Conservation (phyloP, 1,140 invertebrate species). For the Hylaeus volcanicus region DNA sequence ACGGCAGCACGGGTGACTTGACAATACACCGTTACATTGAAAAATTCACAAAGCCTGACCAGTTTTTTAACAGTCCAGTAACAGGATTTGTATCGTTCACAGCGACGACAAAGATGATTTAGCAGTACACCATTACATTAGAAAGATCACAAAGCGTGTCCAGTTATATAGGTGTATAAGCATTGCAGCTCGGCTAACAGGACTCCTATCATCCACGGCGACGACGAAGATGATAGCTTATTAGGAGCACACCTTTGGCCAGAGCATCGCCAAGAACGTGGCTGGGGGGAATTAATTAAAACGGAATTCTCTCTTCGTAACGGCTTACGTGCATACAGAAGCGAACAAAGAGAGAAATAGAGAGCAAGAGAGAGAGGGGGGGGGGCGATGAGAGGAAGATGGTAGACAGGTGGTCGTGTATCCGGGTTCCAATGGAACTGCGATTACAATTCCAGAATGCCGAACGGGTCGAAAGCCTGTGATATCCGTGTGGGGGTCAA, state of each 20-base stretch:
- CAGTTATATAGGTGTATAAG: no score
- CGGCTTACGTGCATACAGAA: conserved; percentile 18
- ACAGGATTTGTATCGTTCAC: no score
- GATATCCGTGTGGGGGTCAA: conserved; percentile 54
- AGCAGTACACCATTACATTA: no score
- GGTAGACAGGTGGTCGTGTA: conserved; percentile 39
- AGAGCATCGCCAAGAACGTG: not conserved
- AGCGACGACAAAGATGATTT: no score
- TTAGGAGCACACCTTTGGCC: no score
- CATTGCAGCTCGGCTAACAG: no score
- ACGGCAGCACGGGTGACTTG: no score
- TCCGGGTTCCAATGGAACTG: conserved; percentile 56
- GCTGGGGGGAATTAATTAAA: conserved; percentile 73
- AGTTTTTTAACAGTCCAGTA: no score
- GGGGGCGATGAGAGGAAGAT: not conserved
- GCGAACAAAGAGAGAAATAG: not conserved
- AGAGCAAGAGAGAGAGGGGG: not conserved
- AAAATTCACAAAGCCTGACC: no score
- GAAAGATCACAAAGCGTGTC: no score
- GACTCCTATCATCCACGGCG: not conserved
- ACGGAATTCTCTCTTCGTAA: conserved; percentile 67
- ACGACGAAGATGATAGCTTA: not conserved
- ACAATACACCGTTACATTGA: no score
- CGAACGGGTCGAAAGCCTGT: conserved; percentile 66
- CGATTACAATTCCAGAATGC: conserved; percentile 78